phyloP scores from a whole-genome alignment of 2,113 vertebrate genomes.

The Toxostoma redivivum region DNA sequence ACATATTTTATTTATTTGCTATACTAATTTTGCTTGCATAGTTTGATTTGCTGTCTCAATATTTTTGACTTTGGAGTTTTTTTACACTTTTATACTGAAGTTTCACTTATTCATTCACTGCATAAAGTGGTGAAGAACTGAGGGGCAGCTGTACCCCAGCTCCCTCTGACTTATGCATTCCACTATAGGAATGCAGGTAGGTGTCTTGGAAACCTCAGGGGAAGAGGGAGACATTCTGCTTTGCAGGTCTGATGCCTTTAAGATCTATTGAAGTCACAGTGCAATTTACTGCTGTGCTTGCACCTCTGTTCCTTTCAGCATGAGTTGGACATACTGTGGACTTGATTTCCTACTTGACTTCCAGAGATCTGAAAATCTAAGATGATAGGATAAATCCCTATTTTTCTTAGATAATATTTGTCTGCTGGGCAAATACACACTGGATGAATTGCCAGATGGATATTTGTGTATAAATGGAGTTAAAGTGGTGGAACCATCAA shows the following conservation, averaged over 20 bases:
- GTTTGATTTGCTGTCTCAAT: background rate
- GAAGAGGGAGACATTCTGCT: background rate
- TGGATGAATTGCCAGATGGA: background rate
- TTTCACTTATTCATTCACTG: background rate
- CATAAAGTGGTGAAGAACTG: background rate
- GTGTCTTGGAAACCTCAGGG: background rate
- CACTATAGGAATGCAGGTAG: background rate
- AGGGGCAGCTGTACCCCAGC: background rate
- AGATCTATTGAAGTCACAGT: background rate
- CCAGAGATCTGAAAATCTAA: background rate
- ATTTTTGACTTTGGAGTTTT: background rate
- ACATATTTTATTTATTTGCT: background rate
- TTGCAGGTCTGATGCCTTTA: background rate
- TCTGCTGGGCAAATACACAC: background rate
- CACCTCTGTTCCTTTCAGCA: background rate
- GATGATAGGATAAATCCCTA: background rate
- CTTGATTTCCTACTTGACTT: background rate
- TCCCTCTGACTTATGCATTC: background rate
- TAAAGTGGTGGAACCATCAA: background rate
- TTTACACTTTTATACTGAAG: slow-evolving; percentile 2
- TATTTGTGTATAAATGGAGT: background rate
- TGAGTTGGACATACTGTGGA: background rate
- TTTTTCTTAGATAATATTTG: background rate
- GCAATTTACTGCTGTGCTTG: background rate
- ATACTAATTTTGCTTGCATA: background rate